Evolutionary conservation across 2,888 invertebrate species (phyloP).

Genomic region (Idaea dimidiata): DNA sequence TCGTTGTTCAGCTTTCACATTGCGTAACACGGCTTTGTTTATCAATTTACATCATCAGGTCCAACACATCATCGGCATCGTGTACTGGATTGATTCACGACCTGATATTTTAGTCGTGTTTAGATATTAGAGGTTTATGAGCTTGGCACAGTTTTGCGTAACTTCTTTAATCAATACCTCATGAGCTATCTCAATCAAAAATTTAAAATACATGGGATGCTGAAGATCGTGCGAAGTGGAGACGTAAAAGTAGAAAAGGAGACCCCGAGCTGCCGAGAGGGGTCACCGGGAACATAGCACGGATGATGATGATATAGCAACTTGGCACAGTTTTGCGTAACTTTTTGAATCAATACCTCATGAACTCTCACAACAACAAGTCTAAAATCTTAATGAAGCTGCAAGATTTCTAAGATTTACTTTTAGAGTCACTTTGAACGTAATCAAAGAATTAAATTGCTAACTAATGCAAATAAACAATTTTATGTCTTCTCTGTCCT

Average conservation of each 20-base stretch:
- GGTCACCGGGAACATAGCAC: too few species aligned
- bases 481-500: neutral
- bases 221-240: too few species aligned
- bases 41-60: conserved; percentile 56
- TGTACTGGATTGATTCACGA: conserved; percentile 29
- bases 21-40: conserved; percentile 59
- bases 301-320: conserved; percentile 7
- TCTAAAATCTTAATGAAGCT: conserved; percentile 3
- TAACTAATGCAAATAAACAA: neutral
- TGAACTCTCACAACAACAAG: neutral
- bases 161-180: conserved; percentile 15
- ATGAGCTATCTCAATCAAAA: conserved; percentile 1
- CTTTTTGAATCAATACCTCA: conserved; percentile 14
- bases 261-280: too few species aligned
- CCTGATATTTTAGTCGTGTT: conserved; percentile 23
- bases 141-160: conserved; percentile 26
- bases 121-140: too few species aligned
- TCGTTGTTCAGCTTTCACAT: conserved; percentile 64
- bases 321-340: conserved; percentile 27
- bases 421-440: neutral
- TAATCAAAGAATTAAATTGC: neutral
- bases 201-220: too few species aligned
- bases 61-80: conserved; percentile 34
- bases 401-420: neutral
- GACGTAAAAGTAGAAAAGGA: too few species aligned